Evolutionary conservation across 2,888 invertebrate species (phyloP).

Genomic region (Hydroisotoma schaefferi): DNA sequence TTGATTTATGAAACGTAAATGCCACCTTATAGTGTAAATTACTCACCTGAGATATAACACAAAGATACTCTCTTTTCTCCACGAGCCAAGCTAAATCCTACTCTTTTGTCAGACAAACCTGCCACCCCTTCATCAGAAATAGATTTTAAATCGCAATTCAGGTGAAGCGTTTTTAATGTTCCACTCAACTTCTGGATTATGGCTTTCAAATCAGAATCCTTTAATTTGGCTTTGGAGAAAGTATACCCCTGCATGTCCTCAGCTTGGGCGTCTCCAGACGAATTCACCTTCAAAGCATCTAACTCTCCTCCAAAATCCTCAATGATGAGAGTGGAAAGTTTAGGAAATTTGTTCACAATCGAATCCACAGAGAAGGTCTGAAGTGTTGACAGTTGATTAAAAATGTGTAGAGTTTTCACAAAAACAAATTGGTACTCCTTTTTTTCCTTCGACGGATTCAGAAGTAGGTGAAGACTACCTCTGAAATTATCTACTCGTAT

Average conservation of each 20-base stretch:
- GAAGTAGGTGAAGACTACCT: neutral
- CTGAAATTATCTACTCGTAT: neutral
- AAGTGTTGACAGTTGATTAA: constrained; percentile 7
- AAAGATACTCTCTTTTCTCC: no score
- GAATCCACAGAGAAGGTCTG: neutral
- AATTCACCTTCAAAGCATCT: neutral
- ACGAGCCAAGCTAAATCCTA: no score
- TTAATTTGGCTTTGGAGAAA: neutral
- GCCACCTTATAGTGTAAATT: no score
- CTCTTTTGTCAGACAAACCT: neutral
- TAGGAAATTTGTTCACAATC: constrained; percentile 1
- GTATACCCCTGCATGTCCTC: neutral
- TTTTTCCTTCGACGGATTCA: neutral
- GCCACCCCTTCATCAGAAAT: constrained; percentile 12
- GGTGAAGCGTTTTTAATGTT: constrained; percentile 4
- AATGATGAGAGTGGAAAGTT: neutral
- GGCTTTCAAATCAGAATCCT: constrained; percentile 8
- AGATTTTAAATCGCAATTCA: constrained; percentile 9
- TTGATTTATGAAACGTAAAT: no score
- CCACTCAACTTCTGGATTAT: constrained; percentile 6
- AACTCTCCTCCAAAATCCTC: constrained; percentile 1
- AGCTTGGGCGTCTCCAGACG: neutral
- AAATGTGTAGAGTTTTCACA: constrained; percentile 1
- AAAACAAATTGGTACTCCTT: neutral
- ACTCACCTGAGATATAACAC: no score